Evolutionary conservation across 2,888 invertebrate species (phyloP).

Genomic region (Mamestra brassicae): DNA sequence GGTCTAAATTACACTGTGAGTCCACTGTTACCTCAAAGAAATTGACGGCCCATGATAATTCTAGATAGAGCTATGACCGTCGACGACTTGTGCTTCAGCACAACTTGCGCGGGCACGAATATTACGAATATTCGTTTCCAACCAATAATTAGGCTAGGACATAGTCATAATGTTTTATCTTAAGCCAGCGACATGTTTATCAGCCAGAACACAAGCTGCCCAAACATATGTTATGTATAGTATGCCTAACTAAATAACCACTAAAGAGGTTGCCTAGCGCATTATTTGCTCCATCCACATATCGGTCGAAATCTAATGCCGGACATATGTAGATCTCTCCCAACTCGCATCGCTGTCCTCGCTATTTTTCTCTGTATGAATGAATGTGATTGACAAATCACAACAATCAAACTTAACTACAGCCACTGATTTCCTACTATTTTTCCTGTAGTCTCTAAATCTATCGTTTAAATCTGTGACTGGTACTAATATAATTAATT

Average conservation of each 20-base stretch:
- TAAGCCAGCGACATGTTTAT: too few relatives aligned
- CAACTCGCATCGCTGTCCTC: too few relatives aligned
- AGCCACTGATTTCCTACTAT: not conserved
- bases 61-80: not conserved
- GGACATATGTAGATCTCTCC: not conserved
- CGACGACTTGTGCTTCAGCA: not conserved
- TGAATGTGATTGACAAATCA: too few relatives aligned
- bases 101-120: not conserved
- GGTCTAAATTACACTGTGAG: not conserved
- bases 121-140: not conserved
- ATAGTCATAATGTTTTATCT: too few relatives aligned
- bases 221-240: too few relatives aligned
- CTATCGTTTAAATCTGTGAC: constrained; percentile 4
- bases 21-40: not conserved
- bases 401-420: not conserved
- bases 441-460: constrained; percentile 9
- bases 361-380: too few relatives aligned
- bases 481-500: not conserved
- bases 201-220: not conserved
- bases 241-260: not conserved
- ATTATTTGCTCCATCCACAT: not conserved
- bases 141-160: too few relatives aligned
- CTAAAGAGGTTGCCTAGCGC: not conserved
- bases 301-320: not conserved
- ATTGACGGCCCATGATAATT: not conserved